Evolutionary conservation across 2,113 vertebrate species (phyloP).

Genomic region (Colaptes auratus): DNA sequence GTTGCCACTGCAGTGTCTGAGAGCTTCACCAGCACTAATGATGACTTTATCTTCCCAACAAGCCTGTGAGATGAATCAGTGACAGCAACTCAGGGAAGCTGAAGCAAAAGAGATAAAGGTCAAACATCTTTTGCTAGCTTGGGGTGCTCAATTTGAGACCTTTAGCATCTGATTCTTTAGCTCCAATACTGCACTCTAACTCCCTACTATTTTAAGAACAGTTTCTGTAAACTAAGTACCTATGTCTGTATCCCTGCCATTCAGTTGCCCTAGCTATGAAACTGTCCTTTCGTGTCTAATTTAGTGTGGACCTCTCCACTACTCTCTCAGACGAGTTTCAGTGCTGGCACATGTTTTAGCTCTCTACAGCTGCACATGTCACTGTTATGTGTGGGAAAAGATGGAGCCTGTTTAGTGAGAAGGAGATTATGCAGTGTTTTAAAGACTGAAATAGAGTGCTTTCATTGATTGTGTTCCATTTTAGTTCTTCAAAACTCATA

Average conservation of each 20-base stretch:
- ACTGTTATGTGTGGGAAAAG: not conserved
- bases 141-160: not conserved
- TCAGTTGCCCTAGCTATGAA: not conserved
- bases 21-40: not conserved
- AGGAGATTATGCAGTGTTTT: not conserved
- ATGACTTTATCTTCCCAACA: slow-evolving; percentile 10
- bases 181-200: not conserved
- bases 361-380: not conserved
- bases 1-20: not conserved
- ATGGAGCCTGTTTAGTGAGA: not conserved
- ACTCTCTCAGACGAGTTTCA: not conserved
- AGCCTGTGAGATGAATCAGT: not conserved
- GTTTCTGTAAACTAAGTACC: not conserved
- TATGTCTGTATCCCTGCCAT: not conserved
- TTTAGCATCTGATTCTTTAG: not conserved
- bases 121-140: not conserved
- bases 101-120: not conserved
- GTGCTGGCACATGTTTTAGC: not conserved
- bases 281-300: not conserved
- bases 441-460: not conserved
- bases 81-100: not conserved
- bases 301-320: not conserved
- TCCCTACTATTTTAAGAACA: not conserved
- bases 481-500: not conserved
- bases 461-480: not conserved